phyloP scores from a whole-genome alignment of 2,888 invertebrate species.

The Cheilosia vulpina region DNA sequence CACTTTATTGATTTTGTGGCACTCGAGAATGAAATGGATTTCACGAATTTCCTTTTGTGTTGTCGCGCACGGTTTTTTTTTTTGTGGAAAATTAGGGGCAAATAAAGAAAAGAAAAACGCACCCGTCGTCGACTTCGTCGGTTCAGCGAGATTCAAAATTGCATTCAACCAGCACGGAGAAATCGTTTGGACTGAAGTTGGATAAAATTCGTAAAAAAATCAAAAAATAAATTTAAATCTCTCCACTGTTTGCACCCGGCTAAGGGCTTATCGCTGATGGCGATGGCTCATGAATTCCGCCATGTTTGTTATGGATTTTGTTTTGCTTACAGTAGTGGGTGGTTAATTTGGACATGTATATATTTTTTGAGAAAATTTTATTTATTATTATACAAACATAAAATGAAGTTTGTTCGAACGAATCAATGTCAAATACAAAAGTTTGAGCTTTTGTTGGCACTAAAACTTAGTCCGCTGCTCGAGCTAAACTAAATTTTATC shows the following conservation, averaged over 20 bases:
- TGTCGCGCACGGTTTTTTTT: slow-evolving; percentile 44
- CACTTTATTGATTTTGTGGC: slow-evolving; percentile 72
- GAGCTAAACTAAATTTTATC: no score
- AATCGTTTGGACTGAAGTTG: slow-evolving; percentile 71
- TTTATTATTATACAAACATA: no score
- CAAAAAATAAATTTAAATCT: slow-evolving; percentile 21
- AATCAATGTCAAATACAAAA: no score
- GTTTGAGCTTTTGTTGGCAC: no score
- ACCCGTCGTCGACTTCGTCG: slow-evolving; percentile 56
- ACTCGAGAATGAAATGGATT: slow-evolving; percentile 48
- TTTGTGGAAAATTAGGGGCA: slow-evolving; percentile 34
- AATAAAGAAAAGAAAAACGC: slow-evolving; percentile 60
- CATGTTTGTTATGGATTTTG: slow-evolving; percentile 12
- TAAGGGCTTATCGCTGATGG: slow-evolving; percentile 40
- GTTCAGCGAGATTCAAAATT: slow-evolving; percentile 20
- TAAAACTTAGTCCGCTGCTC: no score
- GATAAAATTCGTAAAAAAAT: slow-evolving; percentile 46
- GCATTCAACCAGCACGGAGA: slow-evolving; percentile 59
- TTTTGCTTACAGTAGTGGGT: neutral
- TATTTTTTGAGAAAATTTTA: no score
- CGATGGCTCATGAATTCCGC: slow-evolving; percentile 1
- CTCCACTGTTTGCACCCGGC: slow-evolving; percentile 36
- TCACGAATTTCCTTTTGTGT: slow-evolving; percentile 64
- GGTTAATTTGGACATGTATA: neutral
- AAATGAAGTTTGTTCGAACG: no score